phyloP scores from a whole-genome alignment of 35 echinoderm and acorn worm genomes.

The Holothuria glaberrima region DNA sequence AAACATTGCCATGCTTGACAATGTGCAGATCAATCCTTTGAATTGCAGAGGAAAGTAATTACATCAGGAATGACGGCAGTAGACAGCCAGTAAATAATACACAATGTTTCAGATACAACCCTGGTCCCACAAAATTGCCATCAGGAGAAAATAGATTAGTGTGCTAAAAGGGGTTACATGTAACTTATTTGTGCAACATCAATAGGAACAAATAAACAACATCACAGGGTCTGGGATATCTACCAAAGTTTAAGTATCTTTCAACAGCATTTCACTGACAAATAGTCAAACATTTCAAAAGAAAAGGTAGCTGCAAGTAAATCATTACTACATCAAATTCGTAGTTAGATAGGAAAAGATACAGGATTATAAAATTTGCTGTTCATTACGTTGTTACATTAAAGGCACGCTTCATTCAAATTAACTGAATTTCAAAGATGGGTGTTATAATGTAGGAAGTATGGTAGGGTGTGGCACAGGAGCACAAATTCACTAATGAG shows the following conservation, averaged over 20 bases:
- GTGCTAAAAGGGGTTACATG: not conserved
- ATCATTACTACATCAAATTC: no score
- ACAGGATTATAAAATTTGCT: no score
- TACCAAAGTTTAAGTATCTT: not conserved
- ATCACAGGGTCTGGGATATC: not conserved
- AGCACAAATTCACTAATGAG: no score
- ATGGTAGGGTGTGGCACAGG: no score
- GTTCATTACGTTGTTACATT: no score
- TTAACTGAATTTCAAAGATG: no score
- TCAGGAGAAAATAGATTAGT: not conserved
- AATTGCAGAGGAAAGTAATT: slow-evolving; percentile 27
- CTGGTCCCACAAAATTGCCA: not conserved
- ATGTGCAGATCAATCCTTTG: slow-evolving; percentile 1
- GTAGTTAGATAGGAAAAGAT: no score
- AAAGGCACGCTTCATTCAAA: no score
- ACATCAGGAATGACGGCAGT: slow-evolving; percentile 8
- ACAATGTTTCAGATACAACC: not conserved
- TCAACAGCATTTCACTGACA: no score
- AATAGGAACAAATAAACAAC: slow-evolving; percentile 6
- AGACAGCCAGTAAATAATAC: not conserved
- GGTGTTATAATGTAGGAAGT: no score
- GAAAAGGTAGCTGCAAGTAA: no score
- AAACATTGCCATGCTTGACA: slow-evolving; percentile 28
- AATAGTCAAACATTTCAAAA: no score
- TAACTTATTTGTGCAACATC: not conserved